Percentiles rank a stretch among this genome's conserved stretches.
phyloP scores from a whole-genome alignment of 2,888 invertebrate species.

The Crioceris asparagi region DNA sequence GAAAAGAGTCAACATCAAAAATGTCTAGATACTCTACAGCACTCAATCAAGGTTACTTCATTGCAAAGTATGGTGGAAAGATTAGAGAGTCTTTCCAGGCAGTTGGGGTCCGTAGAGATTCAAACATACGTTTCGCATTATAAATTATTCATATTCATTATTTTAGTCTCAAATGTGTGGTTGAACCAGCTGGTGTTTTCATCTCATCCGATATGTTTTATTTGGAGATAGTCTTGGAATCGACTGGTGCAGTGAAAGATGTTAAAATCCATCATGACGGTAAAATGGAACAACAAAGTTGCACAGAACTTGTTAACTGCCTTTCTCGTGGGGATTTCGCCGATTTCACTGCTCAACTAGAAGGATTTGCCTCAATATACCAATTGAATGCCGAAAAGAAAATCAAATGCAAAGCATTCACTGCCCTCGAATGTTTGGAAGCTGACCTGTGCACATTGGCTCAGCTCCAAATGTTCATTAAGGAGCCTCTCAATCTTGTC shows the following conservation, averaged over 20 bases:
- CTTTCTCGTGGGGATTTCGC: slow-evolving; percentile 78
- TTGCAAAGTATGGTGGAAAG: slow-evolving; percentile 86
- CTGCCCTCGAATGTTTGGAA: slow-evolving; percentile 69
- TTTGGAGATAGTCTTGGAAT: slow-evolving; percentile 79
- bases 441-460: slow-evolving; percentile 75
- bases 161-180: slow-evolving; percentile 71
- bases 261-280: slow-evolving; percentile 89
- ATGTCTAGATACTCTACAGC: slow-evolving; percentile 84
- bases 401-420: slow-evolving; percentile 86
- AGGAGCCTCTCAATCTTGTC: slow-evolving; percentile 61
- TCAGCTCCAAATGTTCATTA: slow-evolving; percentile 63
- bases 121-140: neutral
- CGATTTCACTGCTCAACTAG: slow-evolving; percentile 87
- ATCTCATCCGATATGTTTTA: slow-evolving; percentile 97
- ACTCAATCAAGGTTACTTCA: slow-evolving; percentile 87
- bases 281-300: slow-evolving; percentile 72
- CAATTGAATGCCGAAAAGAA: slow-evolving; percentile 91
- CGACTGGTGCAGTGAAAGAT: slow-evolving; percentile 75
- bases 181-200: slow-evolving; percentile 71
- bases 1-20: slow-evolving; percentile 81
- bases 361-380: slow-evolving; percentile 72
- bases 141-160: neutral
- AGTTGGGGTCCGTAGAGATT: slow-evolving; percentile 54
- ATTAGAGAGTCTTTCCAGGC: slow-evolving; percentile 80
- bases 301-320: slow-evolving; percentile 78